A percentile compares a stretch with the other conserved stretches of the same genome.
Evolutionary conservation across 2,797 vertebrate species (phyloP).

Genomic region (Phrynocephalus forsythii): DNA sequence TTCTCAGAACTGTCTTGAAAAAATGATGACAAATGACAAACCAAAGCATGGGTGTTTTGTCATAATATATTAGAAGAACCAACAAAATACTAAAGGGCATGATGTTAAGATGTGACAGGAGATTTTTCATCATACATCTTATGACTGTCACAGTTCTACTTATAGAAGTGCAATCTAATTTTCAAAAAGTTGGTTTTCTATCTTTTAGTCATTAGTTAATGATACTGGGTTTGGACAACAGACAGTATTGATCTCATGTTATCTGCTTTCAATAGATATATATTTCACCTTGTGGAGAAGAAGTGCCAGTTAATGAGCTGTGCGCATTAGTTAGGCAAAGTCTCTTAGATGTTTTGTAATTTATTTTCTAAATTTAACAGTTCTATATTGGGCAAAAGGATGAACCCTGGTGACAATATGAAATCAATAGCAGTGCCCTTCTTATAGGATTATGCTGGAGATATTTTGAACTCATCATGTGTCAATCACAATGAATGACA

Average conservation of each 20-base stretch:
- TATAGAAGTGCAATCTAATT: background rate
- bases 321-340: background rate
- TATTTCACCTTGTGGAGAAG: background rate
- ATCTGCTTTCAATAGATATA: background rate
- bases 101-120: background rate
- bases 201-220: background rate
- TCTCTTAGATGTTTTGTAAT: slow-evolving; percentile 11
- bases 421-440: background rate
- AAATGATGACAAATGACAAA: background rate
- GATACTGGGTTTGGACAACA: rapidly evolving
- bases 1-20: background rate
- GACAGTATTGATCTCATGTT: background rate
- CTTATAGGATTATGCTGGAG: background rate
- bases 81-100: background rate
- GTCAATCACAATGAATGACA: too few species aligned
- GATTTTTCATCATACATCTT: background rate
- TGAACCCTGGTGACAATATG: background rate
- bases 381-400: background rate
- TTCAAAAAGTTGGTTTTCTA: background rate
- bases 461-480: background rate
- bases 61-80: background rate
- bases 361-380: slow-evolving; percentile 13
- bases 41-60: background rate
- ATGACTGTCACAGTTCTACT: background rate
- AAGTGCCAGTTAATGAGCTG: background rate